Evolutionary conservation across 2,888 invertebrate genomes (phyloP).

Genomic region (Sericinus montela): DNA sequence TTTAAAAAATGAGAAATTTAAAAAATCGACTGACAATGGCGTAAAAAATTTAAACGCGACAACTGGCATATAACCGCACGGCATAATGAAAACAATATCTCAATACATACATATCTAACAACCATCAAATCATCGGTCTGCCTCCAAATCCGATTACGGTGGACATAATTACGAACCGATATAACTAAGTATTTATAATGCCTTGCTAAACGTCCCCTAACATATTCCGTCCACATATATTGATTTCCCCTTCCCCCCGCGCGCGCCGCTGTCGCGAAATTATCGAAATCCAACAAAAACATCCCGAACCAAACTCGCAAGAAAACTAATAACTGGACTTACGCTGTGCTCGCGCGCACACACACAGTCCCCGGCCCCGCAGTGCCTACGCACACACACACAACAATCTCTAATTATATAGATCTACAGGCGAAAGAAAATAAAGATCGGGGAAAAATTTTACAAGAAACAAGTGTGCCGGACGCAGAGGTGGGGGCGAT

Average conservation of each 20-base stretch:
- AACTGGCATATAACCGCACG: no score
- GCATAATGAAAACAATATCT: no score
- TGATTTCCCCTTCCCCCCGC: slow-evolving; percentile 26
- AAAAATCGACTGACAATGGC: no score
- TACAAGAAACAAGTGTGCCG: slow-evolving; percentile 76
- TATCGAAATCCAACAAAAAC: slow-evolving; percentile 79
- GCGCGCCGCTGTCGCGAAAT: slow-evolving; percentile 63
- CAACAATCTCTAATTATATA: slow-evolving; percentile 69
- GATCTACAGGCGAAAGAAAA: slow-evolving; percentile 69
- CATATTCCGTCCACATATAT: slow-evolving; percentile 32
- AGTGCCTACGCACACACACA: slow-evolving; percentile 32
- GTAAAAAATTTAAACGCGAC: no score
- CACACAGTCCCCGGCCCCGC: slow-evolving; percentile 34
- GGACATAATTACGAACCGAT: slow-evolving; percentile 11
- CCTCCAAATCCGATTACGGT: slow-evolving; percentile 11
- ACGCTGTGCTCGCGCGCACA: slow-evolving; percentile 42
- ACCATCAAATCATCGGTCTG: background rate
- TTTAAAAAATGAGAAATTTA: no score
- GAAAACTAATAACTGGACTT: slow-evolving; percentile 78
- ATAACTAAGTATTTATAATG: slow-evolving; percentile 19
- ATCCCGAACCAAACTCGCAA: slow-evolving; percentile 67
- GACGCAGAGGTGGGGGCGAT: slow-evolving; percentile 58
- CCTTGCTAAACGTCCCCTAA: slow-evolving; percentile 18
- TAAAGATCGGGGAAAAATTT: slow-evolving; percentile 80
- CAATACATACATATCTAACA: background rate